Conservation (phyloP, 1,140 invertebrate genomes). For the Holotrichia oblita region DNA sequence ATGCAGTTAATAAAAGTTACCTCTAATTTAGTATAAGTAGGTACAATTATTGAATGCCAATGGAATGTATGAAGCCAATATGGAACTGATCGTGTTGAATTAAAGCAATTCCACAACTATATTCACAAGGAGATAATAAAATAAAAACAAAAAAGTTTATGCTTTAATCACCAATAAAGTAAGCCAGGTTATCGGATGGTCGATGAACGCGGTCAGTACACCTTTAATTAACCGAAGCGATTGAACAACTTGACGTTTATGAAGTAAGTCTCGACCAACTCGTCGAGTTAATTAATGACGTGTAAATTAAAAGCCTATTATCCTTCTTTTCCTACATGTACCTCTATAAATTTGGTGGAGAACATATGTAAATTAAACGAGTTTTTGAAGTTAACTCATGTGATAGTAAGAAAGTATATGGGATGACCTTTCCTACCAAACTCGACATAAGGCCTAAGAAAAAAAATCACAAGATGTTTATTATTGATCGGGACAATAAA, state of each 20-base stretch:
- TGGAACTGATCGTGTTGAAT: too few relatives aligned
- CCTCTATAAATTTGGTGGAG: not conserved
- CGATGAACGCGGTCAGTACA: conserved; percentile 4
- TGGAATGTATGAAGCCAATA: too few relatives aligned
- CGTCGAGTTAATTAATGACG: conserved; percentile 19
- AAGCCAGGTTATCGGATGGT: not conserved
- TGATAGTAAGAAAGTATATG: too few relatives aligned
- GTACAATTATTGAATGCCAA: too few relatives aligned
- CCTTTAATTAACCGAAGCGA: conserved; percentile 19
- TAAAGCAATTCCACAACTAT: not conserved
- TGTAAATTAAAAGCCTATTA: conserved; percentile 28
- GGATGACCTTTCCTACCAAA: too few relatives aligned
- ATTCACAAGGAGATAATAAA: not conserved
- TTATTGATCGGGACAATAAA: too few relatives aligned
- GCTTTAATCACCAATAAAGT: conserved; percentile 23
- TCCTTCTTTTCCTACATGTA: not conserved
- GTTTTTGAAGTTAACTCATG: not conserved
- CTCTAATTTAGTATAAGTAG: too few relatives aligned
- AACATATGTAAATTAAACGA: not conserved
- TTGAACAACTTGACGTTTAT: conserved; percentile 15
- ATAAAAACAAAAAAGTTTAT: not conserved
- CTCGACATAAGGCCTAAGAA: too few relatives aligned
- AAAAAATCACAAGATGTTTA: too few relatives aligned
- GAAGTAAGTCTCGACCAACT: not conserved
- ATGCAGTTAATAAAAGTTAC: too few relatives aligned